Evolutionary conservation across 2,888 invertebrate genomes (phyloP), one percentile per base, ranked within the genome.

Genomic region (Agonopterix arenella): DNA sequence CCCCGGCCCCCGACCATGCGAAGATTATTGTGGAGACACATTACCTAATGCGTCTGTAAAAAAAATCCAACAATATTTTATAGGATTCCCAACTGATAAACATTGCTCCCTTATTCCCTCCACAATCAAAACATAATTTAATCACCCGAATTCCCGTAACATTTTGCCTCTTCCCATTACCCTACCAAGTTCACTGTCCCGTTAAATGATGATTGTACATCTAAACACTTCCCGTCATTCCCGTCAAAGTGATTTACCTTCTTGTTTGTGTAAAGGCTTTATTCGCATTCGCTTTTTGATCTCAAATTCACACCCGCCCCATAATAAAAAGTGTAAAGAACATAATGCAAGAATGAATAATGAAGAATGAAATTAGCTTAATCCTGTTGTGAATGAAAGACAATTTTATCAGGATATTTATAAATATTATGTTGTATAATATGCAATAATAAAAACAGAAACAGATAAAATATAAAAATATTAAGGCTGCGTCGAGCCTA

Each of bases 211-310:
- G 7, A 28, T 47, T 47, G 47, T 36, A 9, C 16, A 44, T 44
- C 49, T 54, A 45, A 55, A 50, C 52, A 50, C 46, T 51, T 49
- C 28, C 44, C 46, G 36, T 36, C 13, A 10, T 7, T 9, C 41
- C 54, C 54, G 52, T 52, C 52, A 53, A 51, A 55, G 54, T 57
- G 52, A 58, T 57, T 57, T 56, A 57, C 55, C 49, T 51, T 48
- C 52, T 53, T 57, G 55, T 59, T 61, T 60, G 52, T 46, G 44
- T 48, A 43, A 52, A 36, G 50, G 48, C 42, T 47, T 48, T 36
- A 38, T 16, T 42, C 55, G 46, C 57, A 46, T 28, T 28, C 40
- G 42, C 45, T 52, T 49, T 51, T 57, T 53, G 55, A 52, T 51
- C 54, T 51, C 51, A 52, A 48, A 9, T 28, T 28, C 28, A 28